Conservation (phyloP, 2,888 invertebrate genomes). For the Morpho helenor region DNA sequence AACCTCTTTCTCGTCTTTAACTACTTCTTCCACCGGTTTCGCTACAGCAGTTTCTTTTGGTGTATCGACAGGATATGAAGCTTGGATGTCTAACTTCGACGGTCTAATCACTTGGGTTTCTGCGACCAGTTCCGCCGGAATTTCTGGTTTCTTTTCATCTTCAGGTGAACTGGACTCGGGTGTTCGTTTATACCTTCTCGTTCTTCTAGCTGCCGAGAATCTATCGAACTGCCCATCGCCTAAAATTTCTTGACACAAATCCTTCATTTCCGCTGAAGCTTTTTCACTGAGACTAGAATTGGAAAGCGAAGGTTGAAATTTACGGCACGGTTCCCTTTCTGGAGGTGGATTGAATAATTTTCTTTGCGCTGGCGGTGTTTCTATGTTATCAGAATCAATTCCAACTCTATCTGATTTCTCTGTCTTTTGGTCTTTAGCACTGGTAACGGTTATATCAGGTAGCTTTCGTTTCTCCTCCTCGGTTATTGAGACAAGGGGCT, state of each 20-base stretch:
- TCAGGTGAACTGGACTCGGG: slow-evolving; percentile 79
- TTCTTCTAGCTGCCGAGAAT: slow-evolving; percentile 89
- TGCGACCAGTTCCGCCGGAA: slow-evolving; percentile 64
- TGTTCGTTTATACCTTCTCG: slow-evolving; percentile 87
- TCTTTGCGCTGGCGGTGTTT: slow-evolving; percentile 91
- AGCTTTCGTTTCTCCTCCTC: slow-evolving; percentile 82
- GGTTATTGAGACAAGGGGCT: slow-evolving; percentile 76
- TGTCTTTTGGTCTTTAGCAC: slow-evolving; percentile 37
- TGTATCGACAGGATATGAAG: slow-evolving; percentile 68
- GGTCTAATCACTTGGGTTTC: slow-evolving; percentile 77
- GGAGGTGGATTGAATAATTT: slow-evolving; percentile 83
- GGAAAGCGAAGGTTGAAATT: slow-evolving; percentile 62
- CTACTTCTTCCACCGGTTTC: slow-evolving; percentile 51
- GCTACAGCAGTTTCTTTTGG: slow-evolving; percentile 47
- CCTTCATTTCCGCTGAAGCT: slow-evolving; percentile 60
- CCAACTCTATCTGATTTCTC: slow-evolving; percentile 83
- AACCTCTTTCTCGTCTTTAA: slow-evolving; percentile 77
- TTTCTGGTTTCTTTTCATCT: slow-evolving; percentile 73
- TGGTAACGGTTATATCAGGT: slow-evolving; percentile 65
- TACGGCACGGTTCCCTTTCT: slow-evolving; percentile 79
- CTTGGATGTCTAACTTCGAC: slow-evolving; percentile 72
- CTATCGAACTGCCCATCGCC: slow-evolving; percentile 91
- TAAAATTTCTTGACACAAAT: slow-evolving; percentile 74
- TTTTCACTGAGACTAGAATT: slow-evolving; percentile 44
- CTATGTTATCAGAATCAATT: slow-evolving; percentile 94